Percentiles rank a stretch among this genome's conserved stretches.
Conservation (phyloP, 30 jellyfish, hydroid and myxozoan species). For the Sanderia malayensis region DNA sequence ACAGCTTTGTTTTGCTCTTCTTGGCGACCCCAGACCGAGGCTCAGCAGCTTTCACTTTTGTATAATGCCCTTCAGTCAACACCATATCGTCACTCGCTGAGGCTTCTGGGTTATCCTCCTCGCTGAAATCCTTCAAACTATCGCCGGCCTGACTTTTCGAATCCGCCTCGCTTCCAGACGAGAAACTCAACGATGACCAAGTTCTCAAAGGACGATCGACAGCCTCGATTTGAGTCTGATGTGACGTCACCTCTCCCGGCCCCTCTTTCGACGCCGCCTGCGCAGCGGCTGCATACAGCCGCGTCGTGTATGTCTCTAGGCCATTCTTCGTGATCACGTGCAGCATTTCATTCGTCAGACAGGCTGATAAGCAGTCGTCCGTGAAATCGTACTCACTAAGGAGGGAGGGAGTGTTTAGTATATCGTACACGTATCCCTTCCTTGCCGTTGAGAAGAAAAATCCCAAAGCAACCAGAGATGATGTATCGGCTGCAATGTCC, state of each 20-base stretch:
- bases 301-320: slow-evolving; percentile 79
- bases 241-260: background rate
- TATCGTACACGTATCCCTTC: slow-evolving; percentile 81
- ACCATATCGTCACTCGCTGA: slow-evolving; percentile 3
- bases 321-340: slow-evolving; percentile 78
- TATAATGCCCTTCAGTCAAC: slow-evolving; percentile 37
- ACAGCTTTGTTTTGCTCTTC: slow-evolving; percentile 13
- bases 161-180: slow-evolving; percentile 49
- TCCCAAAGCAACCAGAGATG: slow-evolving; percentile 49
- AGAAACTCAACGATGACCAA: slow-evolving; percentile 38
- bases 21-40: background rate
- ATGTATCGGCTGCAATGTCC: background rate
- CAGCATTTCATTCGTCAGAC: slow-evolving; percentile 56
- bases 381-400: slow-evolving; percentile 73
- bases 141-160: slow-evolving; percentile 29
- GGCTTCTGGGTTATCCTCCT: slow-evolving; percentile 6
- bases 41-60: slow-evolving; percentile 41
- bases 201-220: slow-evolving; percentile 46
- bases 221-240: background rate
- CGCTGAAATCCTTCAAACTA: slow-evolving; percentile 16
- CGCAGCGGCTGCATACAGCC: slow-evolving; percentile 87
- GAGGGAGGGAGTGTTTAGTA: slow-evolving; percentile 42
- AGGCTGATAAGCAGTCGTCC: slow-evolving; percentile 71
- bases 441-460: slow-evolving; percentile 81
- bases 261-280: slow-evolving; percentile 14